phyloP scores from a whole-genome alignment of 2,888 invertebrate species.

The Sminthurinus aureus region DNA sequence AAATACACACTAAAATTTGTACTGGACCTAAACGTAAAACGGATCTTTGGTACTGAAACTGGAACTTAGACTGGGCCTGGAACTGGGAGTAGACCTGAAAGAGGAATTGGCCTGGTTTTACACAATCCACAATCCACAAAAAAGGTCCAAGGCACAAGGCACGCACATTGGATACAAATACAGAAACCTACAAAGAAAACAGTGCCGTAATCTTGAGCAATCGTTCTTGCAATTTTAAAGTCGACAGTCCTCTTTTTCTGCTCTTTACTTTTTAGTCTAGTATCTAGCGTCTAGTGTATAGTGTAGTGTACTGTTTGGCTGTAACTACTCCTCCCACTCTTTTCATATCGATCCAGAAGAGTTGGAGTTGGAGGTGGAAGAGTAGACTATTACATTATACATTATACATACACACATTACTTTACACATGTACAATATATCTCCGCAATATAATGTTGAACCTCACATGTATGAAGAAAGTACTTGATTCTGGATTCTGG shows the following conservation, averaged over 20 bases:
- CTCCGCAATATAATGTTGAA: slow-evolving; percentile 7
- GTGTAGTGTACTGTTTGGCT: neutral
- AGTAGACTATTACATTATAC: neutral
- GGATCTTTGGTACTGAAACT: neutral
- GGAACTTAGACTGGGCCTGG: neutral
- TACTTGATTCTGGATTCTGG: neutral
- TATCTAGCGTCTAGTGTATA: too few relatives aligned
- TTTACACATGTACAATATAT: neutral
- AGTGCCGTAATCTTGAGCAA: slow-evolving; percentile 29
- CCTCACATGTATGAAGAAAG: too few relatives aligned
- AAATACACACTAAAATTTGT: too few relatives aligned
- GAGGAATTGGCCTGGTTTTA: too few relatives aligned
- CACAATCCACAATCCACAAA: too few relatives aligned
- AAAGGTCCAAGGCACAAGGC: too few relatives aligned
- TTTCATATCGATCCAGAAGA: slow-evolving; percentile 38
- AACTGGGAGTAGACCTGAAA: neutral
- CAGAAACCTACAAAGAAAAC: too few relatives aligned
- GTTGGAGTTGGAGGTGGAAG: neutral
- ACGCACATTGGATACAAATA: too few relatives aligned
- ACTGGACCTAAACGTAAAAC: too few relatives aligned
- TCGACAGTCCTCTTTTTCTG: slow-evolving; percentile 3
- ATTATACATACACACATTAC: neutral
- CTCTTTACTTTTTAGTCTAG: too few relatives aligned
- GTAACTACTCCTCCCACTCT: slow-evolving; percentile 38
- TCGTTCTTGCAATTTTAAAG: slow-evolving; percentile 33